These are phyloP conservation scores for Nothoprocta perdicaria DNA, from an alignment of 2,113 vertebrate species.

Conservation along the genomic window DNA sequence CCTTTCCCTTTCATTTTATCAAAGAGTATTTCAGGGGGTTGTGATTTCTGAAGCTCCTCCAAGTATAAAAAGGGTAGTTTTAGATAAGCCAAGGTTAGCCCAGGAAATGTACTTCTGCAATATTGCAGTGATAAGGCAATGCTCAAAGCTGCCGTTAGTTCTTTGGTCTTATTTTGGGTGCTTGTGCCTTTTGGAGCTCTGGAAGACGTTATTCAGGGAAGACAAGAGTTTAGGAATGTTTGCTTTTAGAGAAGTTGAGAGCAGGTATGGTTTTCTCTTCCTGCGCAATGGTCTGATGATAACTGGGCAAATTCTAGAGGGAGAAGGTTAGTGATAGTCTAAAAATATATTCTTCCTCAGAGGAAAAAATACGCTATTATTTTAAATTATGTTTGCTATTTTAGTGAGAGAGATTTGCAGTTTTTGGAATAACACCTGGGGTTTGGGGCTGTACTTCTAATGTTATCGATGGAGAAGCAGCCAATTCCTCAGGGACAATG, in stretches of 20 bases:
- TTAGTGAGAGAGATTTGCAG: neutral
- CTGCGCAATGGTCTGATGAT: neutral
- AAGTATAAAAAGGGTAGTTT: neutral
- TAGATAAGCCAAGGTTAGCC: neutral
- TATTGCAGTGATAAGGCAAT: neutral
- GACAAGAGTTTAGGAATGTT: neutral
- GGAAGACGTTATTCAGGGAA: neutral
- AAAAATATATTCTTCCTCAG: neutral
- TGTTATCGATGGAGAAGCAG: neutral
- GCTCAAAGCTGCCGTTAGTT: neutral
- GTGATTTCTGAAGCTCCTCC: neutral
- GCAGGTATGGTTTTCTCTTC: neutral
- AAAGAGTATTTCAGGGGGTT: neutral
- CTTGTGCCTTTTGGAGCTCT: neutral
- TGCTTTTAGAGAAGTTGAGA: neutral
- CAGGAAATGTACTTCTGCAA: neutral
- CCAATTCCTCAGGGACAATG: neutral
- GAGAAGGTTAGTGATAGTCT: neutral
- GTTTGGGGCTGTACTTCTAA: rapidly evolving
- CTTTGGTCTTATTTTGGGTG: neutral
- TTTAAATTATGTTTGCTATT: neutral
- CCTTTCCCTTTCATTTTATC: neutral
- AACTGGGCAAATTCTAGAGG: neutral
- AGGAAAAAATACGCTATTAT: no score
- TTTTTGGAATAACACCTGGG: neutral